Evolutionary conservation across 2,888 invertebrate genomes (phyloP).

Genomic region (Tethea ocularis): DNA sequence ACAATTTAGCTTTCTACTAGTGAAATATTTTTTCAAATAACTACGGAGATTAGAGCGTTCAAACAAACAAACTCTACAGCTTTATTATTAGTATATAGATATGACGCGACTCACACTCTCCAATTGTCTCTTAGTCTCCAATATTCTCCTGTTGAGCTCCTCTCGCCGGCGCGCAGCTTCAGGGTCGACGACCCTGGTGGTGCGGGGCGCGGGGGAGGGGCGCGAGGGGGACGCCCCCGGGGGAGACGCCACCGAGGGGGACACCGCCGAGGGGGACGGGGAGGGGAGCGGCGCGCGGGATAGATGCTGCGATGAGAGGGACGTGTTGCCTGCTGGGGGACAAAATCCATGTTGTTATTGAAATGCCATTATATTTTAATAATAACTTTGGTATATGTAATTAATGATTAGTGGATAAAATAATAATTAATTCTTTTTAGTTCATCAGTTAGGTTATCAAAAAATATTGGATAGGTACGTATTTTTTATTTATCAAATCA

Average conservation of each 20-base stretch:
- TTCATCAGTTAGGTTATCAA: too few species aligned
- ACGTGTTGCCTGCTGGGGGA: constrained; percentile 72
- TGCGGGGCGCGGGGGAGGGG: constrained; percentile 78
- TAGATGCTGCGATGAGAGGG: constrained; percentile 85
- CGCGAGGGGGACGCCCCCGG: constrained; percentile 53
- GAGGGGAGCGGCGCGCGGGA: constrained; percentile 63
- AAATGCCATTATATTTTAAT: too few species aligned
- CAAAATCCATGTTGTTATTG: background rate
- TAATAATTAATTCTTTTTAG: too few species aligned
- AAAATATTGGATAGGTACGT: too few species aligned
- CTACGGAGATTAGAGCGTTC: too few species aligned
- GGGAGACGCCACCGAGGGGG: background rate
- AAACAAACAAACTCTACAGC: too few species aligned
- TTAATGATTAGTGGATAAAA: too few species aligned
- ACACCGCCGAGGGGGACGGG: constrained; percentile 29
- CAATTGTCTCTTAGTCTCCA: constrained; percentile 92
- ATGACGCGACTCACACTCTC: constrained; percentile 89
- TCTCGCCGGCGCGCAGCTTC: constrained; percentile 87
- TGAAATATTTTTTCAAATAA: too few species aligned
- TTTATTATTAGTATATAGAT: too few species aligned
- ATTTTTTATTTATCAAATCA: too few species aligned
- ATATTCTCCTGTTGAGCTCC: constrained; percentile 89
- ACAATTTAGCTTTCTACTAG: too few species aligned
- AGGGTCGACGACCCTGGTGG: constrained; percentile 83
- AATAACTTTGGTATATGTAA: too few species aligned